Evolutionary conservation across 2,888 invertebrate genomes (phyloP), one percentile per base, ranked within the genome.

Genomic region (Ophonus ardosiacus): DNA sequence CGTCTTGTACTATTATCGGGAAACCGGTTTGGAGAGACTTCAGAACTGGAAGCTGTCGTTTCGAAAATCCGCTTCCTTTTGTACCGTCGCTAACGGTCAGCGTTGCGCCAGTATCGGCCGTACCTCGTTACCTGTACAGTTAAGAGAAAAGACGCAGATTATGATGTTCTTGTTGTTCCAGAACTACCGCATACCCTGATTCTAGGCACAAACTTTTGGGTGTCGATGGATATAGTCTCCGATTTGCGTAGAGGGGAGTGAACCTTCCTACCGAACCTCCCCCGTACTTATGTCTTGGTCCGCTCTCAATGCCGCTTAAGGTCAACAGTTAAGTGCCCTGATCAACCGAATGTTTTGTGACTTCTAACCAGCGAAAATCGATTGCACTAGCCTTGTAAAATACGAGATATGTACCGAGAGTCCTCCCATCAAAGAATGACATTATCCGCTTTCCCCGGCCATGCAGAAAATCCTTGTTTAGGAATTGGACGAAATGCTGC

Each of bases 81-180:
- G 61, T 59, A 59, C 61, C 6, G 61, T 59, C 4, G 61, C 61
- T 18, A 59, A 59, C 10, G 61, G 61, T 7, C 61, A 59, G 61
- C 15, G 18, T 17, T 59, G 15, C 6, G 10, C 61, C 18, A 6
- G 15, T 18, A 17, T 59, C 15, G 61, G 61, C 10, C 4, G 18
- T 15, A 10, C 10, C 10, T 17, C 15, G 4, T 5, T 59, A 17
- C 61, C 61, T 5, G 10, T 59, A 7, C 15, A 18, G n/a, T n/a
- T n/a, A n/a, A n/a, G n/a, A n/a, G n/a, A n/a, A n/a, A n/a, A n/a
- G n/a, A n/a, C n/a, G n/a, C n/a, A n/a, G n/a, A n/a, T n/a, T n/a
- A n/a, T n/a, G n/a, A n/a, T n/a, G n/a, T n/a, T n/a, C n/a, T n/a
- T n/a, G n/a, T n/a, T n/a, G n/a, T n/a, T n/a, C n/a, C n/a, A n/a